These are phyloP conservation scores for Sarcoramphus papa DNA, from an alignment of 2,797 vertebrate genomes.

Conservation along the genomic window DNA sequence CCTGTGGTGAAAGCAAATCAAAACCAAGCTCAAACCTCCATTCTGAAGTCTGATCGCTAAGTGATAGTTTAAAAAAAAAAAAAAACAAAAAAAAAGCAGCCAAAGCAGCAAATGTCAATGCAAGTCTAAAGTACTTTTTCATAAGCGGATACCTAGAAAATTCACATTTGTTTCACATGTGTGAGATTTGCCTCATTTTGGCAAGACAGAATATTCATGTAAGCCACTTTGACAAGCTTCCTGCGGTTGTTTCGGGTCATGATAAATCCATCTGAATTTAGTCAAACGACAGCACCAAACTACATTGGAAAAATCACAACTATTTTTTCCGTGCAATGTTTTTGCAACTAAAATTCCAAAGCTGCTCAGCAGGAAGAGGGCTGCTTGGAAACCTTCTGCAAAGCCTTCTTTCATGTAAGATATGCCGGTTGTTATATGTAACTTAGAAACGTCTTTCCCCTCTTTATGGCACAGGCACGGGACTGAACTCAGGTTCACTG, in stretches of 20 bases:
- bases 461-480: accelerated
- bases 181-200: neutral
- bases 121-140: neutral
- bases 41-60: accelerated
- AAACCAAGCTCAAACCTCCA: neutral
- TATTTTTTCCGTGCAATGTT: neutral
- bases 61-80: accelerated
- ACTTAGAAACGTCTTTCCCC: neutral
- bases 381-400: neutral
- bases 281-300: neutral
- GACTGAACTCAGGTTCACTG: neutral
- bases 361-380: neutral
- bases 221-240: accelerated
- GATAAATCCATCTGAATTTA: neutral
- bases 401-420: neutral
- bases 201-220: accelerated
- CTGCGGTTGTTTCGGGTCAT: neutral
- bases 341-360: neutral
- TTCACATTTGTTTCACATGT: accelerated
- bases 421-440: accelerated
- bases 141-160: neutral
- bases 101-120: accelerated
- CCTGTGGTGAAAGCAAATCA: conserved; percentile 69
- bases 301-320: neutral
- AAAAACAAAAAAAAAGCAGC: too few relatives aligned